Conservation (phyloP, 2,888 invertebrate genomes). For the Heliconius aoede region DNA sequence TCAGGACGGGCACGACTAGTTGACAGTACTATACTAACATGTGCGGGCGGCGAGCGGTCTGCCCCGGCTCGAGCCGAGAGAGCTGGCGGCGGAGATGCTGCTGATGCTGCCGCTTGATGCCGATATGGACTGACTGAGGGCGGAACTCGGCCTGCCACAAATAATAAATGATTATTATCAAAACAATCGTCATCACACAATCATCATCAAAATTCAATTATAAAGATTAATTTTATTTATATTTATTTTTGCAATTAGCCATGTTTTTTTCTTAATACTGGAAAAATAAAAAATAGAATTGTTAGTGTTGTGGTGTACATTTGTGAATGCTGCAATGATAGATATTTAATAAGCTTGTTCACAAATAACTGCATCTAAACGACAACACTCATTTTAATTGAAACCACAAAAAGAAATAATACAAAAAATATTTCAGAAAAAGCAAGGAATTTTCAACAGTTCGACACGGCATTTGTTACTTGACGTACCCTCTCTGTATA, state of each 20-base stretch:
- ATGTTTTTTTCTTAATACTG: background rate
- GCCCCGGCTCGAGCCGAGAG: constrained; percentile 82
- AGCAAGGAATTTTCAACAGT: constrained; percentile 38
- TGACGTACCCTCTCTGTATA: background rate
- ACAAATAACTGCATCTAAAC: constrained; percentile 21
- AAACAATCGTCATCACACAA: no score
- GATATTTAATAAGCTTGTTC: constrained; percentile 13
- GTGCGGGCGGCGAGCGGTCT: constrained; percentile 89
- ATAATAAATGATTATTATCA: no score
- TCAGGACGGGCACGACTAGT: no score
- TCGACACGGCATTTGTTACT: constrained; percentile 35
- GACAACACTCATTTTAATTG: constrained; percentile 2
- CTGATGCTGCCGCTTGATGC: constrained; percentile 84
- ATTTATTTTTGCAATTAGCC: background rate
- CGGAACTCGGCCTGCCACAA: constrained; percentile 87
- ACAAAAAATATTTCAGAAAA: constrained; percentile 16
- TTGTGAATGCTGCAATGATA: constrained; percentile 5
- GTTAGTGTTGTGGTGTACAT: background rate
- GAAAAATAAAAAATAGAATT: background rate
- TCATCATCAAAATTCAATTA: background rate
- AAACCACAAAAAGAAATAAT: constrained; percentile 5
- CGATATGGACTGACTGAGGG: constrained; percentile 90
- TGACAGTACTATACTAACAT: constrained; percentile 71
- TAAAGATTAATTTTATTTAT: background rate
- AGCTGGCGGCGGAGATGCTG: constrained; percentile 84